Conservation (phyloP, 2,113 vertebrate species). For the Pomatostomus ruficeps region DNA sequence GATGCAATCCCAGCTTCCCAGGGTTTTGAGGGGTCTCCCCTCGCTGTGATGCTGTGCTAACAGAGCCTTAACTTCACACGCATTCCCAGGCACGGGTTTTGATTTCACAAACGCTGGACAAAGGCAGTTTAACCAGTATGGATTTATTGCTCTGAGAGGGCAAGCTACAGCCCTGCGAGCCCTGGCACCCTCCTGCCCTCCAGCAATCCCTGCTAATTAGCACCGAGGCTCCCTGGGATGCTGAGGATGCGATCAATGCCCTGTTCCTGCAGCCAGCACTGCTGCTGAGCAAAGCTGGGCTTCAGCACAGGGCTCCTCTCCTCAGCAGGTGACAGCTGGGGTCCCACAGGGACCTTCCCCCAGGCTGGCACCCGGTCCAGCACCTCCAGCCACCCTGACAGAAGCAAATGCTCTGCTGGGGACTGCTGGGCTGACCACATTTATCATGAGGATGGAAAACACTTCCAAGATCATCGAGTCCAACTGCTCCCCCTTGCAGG, state of each 20-base stretch:
- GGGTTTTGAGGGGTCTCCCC: neutral
- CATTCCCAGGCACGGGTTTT: neutral
- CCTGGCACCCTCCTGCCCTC: constrained; percentile 23
- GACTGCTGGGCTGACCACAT: neutral
- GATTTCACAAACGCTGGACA: neutral
- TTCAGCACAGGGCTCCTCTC: neutral
- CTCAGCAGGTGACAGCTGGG: neutral
- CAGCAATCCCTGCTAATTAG: constrained; percentile 62
- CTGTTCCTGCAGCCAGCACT: neutral
- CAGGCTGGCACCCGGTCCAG: neutral
- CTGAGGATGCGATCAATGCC: neutral
- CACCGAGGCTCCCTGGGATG: neutral
- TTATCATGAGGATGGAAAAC: neutral
- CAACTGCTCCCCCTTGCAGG: neutral
- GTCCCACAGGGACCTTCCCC: neutral
- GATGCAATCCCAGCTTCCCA: neutral
- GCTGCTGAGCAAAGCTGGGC: neutral
- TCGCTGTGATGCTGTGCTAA: neutral
- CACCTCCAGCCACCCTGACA: neutral
- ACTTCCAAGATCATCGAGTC: neutral
- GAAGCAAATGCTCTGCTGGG: neutral
- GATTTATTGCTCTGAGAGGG: constrained; percentile 49
- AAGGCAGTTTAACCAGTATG: constrained; percentile 32
- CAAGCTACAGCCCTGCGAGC: neutral
- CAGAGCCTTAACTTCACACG: neutral